These are phyloP conservation scores for Cantharis rustica DNA, from an alignment of 2,888 invertebrate genomes.

Conservation along the genomic window DNA sequence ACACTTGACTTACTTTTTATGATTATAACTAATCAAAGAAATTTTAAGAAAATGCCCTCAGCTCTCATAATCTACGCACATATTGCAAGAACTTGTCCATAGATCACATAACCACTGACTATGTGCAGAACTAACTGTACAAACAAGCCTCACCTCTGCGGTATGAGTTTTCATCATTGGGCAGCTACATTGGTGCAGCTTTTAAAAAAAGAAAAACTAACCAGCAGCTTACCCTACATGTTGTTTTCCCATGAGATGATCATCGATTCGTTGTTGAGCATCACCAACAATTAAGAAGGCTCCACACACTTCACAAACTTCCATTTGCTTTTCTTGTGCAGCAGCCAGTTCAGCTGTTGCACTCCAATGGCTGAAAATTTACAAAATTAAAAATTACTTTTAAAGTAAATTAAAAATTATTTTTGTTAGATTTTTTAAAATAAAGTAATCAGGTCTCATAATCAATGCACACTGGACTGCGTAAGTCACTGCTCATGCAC, in stretches of 20 bases:
- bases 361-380: conserved; percentile 63
- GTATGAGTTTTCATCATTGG: not conserved
- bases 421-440: not conserved
- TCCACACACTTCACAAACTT: conserved; percentile 97
- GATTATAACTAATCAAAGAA: not conserved
- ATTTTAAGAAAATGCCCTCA: not conserved
- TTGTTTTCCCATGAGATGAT: conserved; percentile 98
- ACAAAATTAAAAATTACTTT: conserved; percentile 7
- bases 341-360: conserved; percentile 83
- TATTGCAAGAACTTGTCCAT: not conserved
- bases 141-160: not conserved
- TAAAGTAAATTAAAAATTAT: too few relatives aligned
- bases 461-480: conserved; percentile 15
- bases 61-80: not conserved
- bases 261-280: conserved; percentile 96
- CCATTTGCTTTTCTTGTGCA: conserved; percentile 96
- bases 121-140: not conserved
- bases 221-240: conserved; percentile 81
- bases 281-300: conserved; percentile 99
- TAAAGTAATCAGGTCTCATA: conserved; percentile 18
- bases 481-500: not conserved
- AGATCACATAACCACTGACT: not conserved
- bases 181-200: not conserved
- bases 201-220: not conserved
- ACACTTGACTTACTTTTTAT: too few relatives aligned